These are phyloP conservation scores for Teleogryllus occipitalis DNA, from an alignment of 1,140 invertebrate species.

Conservation along the genomic window DNA sequence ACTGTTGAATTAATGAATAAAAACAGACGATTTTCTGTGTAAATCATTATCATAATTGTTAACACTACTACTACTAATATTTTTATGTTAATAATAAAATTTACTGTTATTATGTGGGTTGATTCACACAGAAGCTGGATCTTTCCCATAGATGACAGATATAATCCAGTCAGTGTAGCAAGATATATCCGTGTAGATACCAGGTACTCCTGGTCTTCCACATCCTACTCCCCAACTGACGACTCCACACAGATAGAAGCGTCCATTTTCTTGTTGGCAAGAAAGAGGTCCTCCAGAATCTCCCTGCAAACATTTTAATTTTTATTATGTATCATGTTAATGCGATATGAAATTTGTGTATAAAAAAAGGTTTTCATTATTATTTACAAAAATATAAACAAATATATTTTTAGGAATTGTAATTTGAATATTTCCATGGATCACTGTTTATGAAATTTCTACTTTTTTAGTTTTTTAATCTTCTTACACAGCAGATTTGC, in stretches of 20 bases:
- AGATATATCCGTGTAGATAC: conserved; percentile 41
- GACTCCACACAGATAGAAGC: conserved; percentile 31
- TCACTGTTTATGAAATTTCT: no score
- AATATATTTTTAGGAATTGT: neutral
- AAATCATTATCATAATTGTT: no score
- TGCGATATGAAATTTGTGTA: neutral
- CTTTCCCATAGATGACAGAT: neutral
- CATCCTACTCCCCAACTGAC: conserved; percentile 43
- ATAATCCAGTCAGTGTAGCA: conserved; percentile 14
- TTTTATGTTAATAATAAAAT: no score
- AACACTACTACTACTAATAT: no score
- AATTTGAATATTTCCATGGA: neutral
- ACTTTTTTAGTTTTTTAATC: no score
- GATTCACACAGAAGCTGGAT: no score
- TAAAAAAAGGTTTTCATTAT: neutral
- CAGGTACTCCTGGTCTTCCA: conserved; percentile 36
- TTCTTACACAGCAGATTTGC: no score
- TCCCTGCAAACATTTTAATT: neutral
- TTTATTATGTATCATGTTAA: neutral
- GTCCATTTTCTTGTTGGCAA: neutral
- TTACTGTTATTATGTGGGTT: no score
- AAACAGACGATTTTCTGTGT: no score
- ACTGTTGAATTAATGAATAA: no score
- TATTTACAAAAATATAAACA: neutral
- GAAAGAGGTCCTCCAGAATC: neutral